Evolutionary conservation across 53 echinoderm and acorn worm genomes (phyloP), one percentile per base, ranked within the genome.

Genomic region (Arbacia lixula): DNA sequence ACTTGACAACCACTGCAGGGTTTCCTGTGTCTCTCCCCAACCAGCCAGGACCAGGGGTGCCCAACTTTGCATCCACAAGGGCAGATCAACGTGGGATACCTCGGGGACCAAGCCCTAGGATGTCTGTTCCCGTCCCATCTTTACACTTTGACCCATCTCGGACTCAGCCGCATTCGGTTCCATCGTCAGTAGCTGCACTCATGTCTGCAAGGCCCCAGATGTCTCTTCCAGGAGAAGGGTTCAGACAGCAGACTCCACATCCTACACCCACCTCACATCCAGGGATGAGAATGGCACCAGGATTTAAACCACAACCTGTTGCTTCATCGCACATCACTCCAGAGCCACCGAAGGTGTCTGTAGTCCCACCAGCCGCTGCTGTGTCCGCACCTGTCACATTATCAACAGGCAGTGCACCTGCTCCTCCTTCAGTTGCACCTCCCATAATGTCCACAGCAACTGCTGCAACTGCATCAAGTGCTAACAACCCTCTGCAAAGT

Each of bases 21-120:
- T 81, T 81, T n/a, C 82, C 82, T 29, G 82, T 81, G 0, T 64
- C 82, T n/a, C 61, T 81, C 41, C 82, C 82, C 62, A 81, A 32
- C 64, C 63, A 81, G 22, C 42, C 30, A 5, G 62, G 50, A 8
- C 43, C 82, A 17, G 26, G 64, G 42, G 43, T 63, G 33, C 34
- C 65, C 28, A 64, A 49, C 50, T 35, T 42, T 30, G 28, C 64
- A 19, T 17, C 32, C 64, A 14, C 82, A 25, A 42, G 64, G 32
- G 28, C 64, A 63, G 82, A 81, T 5, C n/a, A 28, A 9, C 62
- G 49, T 17, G 82, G 16, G 19, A 31, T 81, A 19, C 82, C 82
- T 46, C 34, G 82, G 46, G 82, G 82, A 6, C 82, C 82, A 42
- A 46, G 63, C 32, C 82, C 82, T 6, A 62, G 82, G 43, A 81